Conservation (phyloP, 2,888 invertebrate species). For the Oxyscelio sp. region DNA sequence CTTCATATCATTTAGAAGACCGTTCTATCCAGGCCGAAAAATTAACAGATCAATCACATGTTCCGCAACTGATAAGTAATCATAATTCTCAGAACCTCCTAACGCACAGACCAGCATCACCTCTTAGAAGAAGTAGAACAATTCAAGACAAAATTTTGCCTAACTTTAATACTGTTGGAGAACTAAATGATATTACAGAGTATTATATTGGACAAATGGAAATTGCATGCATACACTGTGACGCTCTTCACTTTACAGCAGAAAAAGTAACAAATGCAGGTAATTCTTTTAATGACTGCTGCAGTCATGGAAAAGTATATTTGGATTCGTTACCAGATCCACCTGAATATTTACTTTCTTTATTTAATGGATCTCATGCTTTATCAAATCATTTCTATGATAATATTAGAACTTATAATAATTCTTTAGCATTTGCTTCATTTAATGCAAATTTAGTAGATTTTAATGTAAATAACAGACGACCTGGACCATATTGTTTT, state of each 20-base stretch:
- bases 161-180: neutral
- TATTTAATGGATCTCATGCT: neutral
- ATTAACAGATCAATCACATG: neutral
- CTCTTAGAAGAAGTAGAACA: neutral
- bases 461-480: neutral
- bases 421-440: conserved; percentile 4
- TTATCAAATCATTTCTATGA: neutral
- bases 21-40: neutral
- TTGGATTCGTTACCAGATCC: too few species aligned
- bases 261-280: conserved; percentile 2
- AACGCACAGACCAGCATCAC: too few species aligned
- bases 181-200: neutral
- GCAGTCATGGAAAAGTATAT: too few species aligned
- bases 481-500: too few species aligned
- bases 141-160: neutral
- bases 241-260: conserved; percentile 12
- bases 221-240: neutral
- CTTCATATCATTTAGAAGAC: neutral
- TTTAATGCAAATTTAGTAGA: conserved; percentile 9
- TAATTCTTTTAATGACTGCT: conserved; percentile 6
- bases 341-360: neutral
- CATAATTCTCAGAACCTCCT: neutral
- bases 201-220: neutral
- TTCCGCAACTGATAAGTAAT: neutral
- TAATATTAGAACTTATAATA: neutral